phyloP scores from a whole-genome alignment of 1,140 invertebrate genomes.

The Leptinotarsa defecta region DNA sequence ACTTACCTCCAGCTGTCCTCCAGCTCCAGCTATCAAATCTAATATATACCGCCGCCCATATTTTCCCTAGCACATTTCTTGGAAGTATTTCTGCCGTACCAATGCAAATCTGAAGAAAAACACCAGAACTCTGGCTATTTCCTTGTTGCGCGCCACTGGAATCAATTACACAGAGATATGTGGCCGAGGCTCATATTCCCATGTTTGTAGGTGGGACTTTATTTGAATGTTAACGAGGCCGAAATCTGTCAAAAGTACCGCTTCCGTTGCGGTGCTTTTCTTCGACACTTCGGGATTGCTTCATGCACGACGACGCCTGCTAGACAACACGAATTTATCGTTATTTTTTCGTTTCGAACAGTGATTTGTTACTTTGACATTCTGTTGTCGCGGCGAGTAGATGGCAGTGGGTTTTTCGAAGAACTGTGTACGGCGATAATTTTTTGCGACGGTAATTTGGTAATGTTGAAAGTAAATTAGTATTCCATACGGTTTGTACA shows the following conservation, averaged over 20 bases:
- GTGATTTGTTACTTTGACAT: slow-evolving; percentile 5
- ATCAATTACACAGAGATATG: slow-evolving; percentile 51
- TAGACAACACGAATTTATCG: background rate
- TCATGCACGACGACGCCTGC: background rate
- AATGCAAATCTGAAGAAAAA: background rate
- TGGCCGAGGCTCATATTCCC: slow-evolving; percentile 46
- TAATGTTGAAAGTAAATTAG: too few species aligned
- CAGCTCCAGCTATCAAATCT: too few species aligned
- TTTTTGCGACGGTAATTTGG: too few species aligned
- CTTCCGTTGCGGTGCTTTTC: slow-evolving; percentile 41
- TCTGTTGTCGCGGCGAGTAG: background rate
- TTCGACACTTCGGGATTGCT: slow-evolving; percentile 5
- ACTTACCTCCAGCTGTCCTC: too few species aligned
- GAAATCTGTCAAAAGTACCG: slow-evolving; percentile 53
- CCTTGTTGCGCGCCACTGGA: background rate
- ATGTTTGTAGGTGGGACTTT: slow-evolving; percentile 51
- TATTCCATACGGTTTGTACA: too few species aligned
- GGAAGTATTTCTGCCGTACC: background rate
- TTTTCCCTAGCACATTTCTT: too few species aligned
- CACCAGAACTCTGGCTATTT: background rate
- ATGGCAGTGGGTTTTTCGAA: too few species aligned
- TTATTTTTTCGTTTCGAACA: background rate
- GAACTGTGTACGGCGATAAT: too few species aligned
- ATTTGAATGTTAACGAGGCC: slow-evolving; percentile 53
- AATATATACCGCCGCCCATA: too few species aligned